Evolutionary conservation across 1,140 invertebrate genomes (phyloP).

Genomic region (Camponotus vicinus): DNA sequence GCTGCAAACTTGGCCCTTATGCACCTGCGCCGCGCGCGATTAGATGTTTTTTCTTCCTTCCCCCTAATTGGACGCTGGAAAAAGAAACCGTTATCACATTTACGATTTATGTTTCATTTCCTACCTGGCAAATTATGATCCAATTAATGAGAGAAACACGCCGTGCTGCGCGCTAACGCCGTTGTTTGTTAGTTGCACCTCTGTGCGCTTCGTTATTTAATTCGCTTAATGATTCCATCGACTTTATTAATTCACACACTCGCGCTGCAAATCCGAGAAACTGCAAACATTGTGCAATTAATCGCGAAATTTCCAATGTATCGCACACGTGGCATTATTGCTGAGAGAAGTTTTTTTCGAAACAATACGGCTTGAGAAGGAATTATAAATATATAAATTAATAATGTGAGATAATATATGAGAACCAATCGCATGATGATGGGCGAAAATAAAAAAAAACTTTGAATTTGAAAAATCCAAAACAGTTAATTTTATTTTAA

Average conservation of each 20-base stretch:
- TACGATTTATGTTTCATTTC: slow-evolving; percentile 59
- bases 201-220: slow-evolving; percentile 42
- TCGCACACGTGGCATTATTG: neutral
- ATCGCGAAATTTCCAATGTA: neutral
- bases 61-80: slow-evolving; percentile 44
- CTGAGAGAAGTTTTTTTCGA: neutral
- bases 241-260: slow-evolving; percentile 29
- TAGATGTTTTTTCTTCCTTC: neutral
- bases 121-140: slow-evolving; percentile 49
- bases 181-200: slow-evolving; percentile 8
- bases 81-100: slow-evolving; percentile 47
- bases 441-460: no score
- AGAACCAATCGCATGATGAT: no score
- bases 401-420: no score
- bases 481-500: no score
- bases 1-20: neutral
- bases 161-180: slow-evolving; percentile 1
- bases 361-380: neutral
- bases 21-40: slow-evolving; percentile 12
- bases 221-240: slow-evolving; percentile 46
- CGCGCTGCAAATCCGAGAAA: neutral
- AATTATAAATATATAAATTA: neutral
- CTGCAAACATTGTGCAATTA: slow-evolving; percentile 12
- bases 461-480: no score
- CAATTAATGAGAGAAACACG: slow-evolving; percentile 48